Evolutionary conservation across 1,140 invertebrate species (phyloP), one percentile per base, ranked within the genome.

Genomic region (Drosophila setifemur): DNA sequence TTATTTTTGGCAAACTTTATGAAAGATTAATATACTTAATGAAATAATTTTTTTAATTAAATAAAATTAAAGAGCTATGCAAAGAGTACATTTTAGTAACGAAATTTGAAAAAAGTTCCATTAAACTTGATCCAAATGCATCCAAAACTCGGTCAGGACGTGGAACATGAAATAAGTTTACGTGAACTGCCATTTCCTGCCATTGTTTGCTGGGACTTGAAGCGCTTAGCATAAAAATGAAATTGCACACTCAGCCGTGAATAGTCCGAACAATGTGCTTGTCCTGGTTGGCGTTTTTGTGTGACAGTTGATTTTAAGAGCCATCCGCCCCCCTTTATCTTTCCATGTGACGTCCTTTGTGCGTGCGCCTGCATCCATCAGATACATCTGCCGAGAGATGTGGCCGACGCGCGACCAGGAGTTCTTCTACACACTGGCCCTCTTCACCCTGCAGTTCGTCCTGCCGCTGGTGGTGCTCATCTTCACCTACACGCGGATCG

Each of bases 401-500:
- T 96, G 95, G 94, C 90, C 91, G 0, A 87, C 89, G 3, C 76
- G 88, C 1, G 89, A 91, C 9, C 91, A 95, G 55, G 92, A 91
- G 31, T 93, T 94, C 63, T 93, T 94, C 54, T 98, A 97, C 91
- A 95, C 94, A 0, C 93, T 95, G 52, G 92, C 94, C 0, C 91
- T 98, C 23, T 93, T 98, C 91, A 91, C 95, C 8, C 92, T 98
- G 8, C 97, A 98, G 91, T 98, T 97, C 88, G 93, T 96, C 31
- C 91, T 97, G 37, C 97, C 97, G 0, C 91, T 97, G 33, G 82
- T 92, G 2, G 95, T 97, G n/a, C 93, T 98, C 1, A 91, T 97
- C 11, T 96, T 96, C 88, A 97, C 96, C 0, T 98, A 98, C 86
- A 94, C 94, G 0, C 93, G 95, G 37, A 98, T 98, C 35, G 96